phyloP scores from a whole-genome alignment of 2,797 vertebrate genomes.

The Calcarius lapponicus region DNA sequence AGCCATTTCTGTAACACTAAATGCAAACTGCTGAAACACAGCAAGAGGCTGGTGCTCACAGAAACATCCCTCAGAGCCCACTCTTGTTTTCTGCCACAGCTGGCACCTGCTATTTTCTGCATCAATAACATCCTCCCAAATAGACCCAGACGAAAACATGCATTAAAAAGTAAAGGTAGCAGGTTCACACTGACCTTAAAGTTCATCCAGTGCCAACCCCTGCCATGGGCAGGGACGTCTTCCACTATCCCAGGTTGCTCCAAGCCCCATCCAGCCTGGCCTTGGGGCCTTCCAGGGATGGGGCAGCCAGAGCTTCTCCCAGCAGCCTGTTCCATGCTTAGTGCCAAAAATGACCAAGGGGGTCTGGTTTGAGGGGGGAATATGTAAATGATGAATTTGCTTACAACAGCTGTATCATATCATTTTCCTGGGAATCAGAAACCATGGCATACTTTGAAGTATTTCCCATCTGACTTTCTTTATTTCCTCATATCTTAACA shows the following conservation, averaged over 20 bases:
- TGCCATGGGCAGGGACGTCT: background rate
- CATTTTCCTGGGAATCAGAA: background rate
- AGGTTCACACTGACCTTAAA: background rate
- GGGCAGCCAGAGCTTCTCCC: background rate
- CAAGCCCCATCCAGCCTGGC: background rate
- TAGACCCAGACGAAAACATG: background rate
- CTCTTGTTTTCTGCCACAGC: background rate
- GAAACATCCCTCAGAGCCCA: background rate
- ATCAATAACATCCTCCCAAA: background rate
- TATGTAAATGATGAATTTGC: background rate
- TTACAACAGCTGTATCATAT: background rate
- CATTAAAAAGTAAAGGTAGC: background rate
- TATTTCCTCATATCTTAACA: constrained; percentile 37
- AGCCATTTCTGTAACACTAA: background rate
- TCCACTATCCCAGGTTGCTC: background rate
- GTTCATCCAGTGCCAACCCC: background rate
- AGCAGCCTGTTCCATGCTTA: background rate
- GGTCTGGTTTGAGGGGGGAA: background rate
- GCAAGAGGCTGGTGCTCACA: background rate
- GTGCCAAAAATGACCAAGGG: background rate
- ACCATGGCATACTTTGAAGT: background rate
- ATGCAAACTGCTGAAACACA: background rate
- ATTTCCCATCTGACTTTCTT: constrained; percentile 8
- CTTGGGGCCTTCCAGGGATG: background rate
- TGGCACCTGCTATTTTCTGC: background rate